Evolutionary conservation across 2,797 vertebrate genomes (phyloP), one percentile per base, ranked within the genome.

Genomic region (Artibeus jamaicensis): DNA sequence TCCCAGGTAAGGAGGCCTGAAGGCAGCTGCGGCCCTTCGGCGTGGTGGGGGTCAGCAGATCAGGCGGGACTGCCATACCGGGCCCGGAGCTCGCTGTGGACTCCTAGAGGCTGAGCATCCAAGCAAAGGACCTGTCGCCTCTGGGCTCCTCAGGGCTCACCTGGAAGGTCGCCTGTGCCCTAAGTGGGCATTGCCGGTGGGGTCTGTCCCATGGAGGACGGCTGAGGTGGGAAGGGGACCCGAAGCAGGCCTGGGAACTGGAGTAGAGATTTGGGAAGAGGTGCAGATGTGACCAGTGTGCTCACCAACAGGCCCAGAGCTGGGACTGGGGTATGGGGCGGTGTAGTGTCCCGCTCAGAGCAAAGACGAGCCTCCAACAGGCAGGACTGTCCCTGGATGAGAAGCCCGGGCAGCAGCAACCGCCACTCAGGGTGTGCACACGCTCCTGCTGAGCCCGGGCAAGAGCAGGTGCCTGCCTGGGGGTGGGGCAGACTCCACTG

Each of bases 51-150:
- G 5, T 68, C 24, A 6, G 5, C 26, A 37, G 48, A 9, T n/a
- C 10, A 10, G 3, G 29, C 21, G 0, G 50, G 76, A 22, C 16
- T 11, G 9, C 48, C 32, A 14, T 19, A 7, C 2, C 0, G 9
- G 32, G 44, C 77, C 53, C 85, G 21, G n/a, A 39, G 57, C 62
- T 42, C 34, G 5, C 42, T 29, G 48, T 37, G 2, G 0, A 0
- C 18, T n/a, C 48, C 29, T 18, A 26, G 44, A 65, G 46, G 57
- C 82, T 68, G n/a, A 62, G n/a, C 34, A 8, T 77, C 92, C 67
- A 39, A 37, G 50, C 79, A 24, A 26, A 88, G 42, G 68, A 5
- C 48, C 34, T 37, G 18, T 10, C 0, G 0, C 32, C 65, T 48
- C 24, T 9, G 22, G 70, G 65, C 39, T 85, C 19, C 67, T 57